Conservation (phyloP, 2,797 vertebrate genomes). For the Crocodylus rhombifer region DNA sequence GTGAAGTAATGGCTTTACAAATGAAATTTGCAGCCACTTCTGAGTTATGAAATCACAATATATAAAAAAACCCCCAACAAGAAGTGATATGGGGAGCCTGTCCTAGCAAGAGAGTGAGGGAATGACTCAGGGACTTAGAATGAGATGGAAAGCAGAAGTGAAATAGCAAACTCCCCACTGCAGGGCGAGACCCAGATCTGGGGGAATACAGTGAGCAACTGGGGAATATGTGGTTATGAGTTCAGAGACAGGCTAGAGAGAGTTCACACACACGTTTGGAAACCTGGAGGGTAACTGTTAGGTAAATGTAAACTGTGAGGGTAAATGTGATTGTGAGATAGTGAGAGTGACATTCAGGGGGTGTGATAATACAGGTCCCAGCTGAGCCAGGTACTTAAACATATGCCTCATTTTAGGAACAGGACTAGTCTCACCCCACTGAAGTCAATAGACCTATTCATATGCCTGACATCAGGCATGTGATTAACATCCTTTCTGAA, state of each 20-base stretch:
- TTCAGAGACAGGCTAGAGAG: conserved; percentile 45
- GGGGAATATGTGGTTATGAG: conserved; percentile 67
- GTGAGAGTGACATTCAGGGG: conserved; percentile 47
- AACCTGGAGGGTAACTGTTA: conserved; percentile 47
- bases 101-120: conserved; percentile 34
- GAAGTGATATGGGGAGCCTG: neutral
- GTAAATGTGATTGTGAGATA: neutral
- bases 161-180: neutral
- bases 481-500: conserved; percentile 40
- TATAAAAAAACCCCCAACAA: neutral
- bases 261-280: conserved; percentile 48
- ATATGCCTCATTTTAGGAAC: conserved; percentile 2
- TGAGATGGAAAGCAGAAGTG: conserved; percentile 43
- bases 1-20: conserved; percentile 1
- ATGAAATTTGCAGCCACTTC: conserved; percentile 16
- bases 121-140: conserved; percentile 35
- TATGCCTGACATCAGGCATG: neutral
- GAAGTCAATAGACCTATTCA: neutral
- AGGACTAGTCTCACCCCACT: conserved; percentile 58
- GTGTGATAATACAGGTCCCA: conserved; percentile 37
- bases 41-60: neutral
- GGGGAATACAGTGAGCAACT: neutral
- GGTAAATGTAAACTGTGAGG: no score
- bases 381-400: conserved; percentile 1
- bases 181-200: conserved; percentile 16